These are phyloP conservation scores for Drosophila melanogaster DNA, from an alignment of 1,140 invertebrate species.

Conservation along the genomic window DNA sequence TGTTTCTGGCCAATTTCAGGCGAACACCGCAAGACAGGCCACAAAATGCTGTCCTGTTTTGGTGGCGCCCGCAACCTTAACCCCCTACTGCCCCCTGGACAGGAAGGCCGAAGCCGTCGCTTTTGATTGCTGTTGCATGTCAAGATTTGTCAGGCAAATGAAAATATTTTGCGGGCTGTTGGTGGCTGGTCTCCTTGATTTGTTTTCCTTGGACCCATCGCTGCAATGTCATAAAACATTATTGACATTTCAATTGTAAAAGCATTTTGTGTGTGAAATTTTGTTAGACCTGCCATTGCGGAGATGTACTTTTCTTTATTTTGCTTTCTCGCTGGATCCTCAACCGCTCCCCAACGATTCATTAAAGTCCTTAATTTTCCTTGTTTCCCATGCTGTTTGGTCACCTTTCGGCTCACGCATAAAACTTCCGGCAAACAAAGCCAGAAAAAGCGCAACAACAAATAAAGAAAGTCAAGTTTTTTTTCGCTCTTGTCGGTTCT, in stretches of 20 bases:
- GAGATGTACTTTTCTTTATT: constrained; percentile 40
- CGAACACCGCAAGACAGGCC: constrained; percentile 78
- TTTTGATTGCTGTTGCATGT: constrained; percentile 79
- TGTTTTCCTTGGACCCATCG: constrained; percentile 26
- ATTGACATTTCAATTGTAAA: constrained; percentile 81
- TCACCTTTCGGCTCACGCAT: constrained; percentile 63
- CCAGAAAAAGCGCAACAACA: constrained; percentile 48
- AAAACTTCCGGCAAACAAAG: constrained; percentile 56
- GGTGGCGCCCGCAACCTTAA: constrained; percentile 17
- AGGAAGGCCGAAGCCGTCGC: constrained; percentile 26
- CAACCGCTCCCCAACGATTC: constrained; percentile 16
- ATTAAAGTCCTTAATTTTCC: constrained; percentile 52
- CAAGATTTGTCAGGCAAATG: constrained; percentile 73
- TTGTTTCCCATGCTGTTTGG: constrained; percentile 32
- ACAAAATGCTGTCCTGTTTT: constrained; percentile 63
- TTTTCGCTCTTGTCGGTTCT: constrained; percentile 13
- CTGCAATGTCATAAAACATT: constrained; percentile 77
- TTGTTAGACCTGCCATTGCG: constrained; percentile 13
- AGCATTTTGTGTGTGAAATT: constrained; percentile 66
- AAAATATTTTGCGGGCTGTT: constrained; percentile 64
- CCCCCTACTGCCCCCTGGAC: constrained; percentile 3
- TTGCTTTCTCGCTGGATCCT: constrained; percentile 24
- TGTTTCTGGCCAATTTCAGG: constrained; percentile 72
- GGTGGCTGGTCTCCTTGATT: background rate
- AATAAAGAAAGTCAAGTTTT: constrained; percentile 65